These are phyloP conservation scores for Tortrix viridana DNA, from an alignment of 2,888 invertebrate genomes.

Conservation along the genomic window DNA sequence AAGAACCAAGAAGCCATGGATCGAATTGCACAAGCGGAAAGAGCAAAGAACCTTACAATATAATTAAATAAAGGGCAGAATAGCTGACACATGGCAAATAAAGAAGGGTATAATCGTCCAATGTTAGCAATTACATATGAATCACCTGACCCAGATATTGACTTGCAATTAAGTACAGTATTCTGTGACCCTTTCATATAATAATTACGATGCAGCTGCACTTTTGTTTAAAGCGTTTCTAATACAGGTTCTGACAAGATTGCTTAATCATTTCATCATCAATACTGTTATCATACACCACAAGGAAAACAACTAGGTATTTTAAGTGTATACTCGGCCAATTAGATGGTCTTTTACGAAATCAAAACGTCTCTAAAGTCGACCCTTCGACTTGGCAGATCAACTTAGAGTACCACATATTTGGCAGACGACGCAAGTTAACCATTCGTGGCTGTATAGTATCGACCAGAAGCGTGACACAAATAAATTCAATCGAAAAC, in stretches of 20 bases:
- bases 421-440: too few species aligned
- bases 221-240: not conserved
- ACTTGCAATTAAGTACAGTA: conserved; percentile 12
- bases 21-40: not conserved
- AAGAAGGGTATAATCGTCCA: conserved; percentile 55
- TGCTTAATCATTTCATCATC: conserved; percentile 9
- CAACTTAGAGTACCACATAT: too few species aligned
- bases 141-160: conserved; percentile 51
- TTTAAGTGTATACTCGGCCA: too few species aligned
- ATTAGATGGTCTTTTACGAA: too few species aligned
- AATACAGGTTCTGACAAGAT: not conserved
- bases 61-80: conserved; percentile 63
- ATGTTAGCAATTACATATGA: conserved; percentile 46
- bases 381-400: too few species aligned
- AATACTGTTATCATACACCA: not conserved
- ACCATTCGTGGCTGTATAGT: too few species aligned
- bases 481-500: too few species aligned
- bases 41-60: conserved; percentile 47
- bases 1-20: not conserved
- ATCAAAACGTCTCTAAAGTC: too few species aligned
- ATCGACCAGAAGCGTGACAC: too few species aligned
- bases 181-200: conserved; percentile 12
- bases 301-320: too few species aligned
- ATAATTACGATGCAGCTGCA: conserved; percentile 15
- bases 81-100: conserved; percentile 55